Evolutionary conservation across 2,888 invertebrate genomes (phyloP).

Genomic region (Zeuzera pyrina): DNA sequence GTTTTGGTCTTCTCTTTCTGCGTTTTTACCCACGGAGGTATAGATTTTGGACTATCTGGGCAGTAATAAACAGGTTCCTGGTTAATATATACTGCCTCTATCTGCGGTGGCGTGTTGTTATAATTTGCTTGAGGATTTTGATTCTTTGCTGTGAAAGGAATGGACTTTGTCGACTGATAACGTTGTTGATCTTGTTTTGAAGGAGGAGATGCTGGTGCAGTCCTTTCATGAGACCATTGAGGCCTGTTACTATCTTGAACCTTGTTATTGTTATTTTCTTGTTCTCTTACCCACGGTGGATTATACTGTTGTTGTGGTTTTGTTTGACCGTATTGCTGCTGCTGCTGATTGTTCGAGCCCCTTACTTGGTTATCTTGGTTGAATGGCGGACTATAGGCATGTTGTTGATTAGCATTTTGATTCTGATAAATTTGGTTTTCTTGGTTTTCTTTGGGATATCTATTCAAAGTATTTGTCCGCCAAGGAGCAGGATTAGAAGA

Average conservation of each 20-base stretch:
- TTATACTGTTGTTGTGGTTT: slow-evolving; percentile 33
- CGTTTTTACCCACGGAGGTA: slow-evolving; percentile 62
- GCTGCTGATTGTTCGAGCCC: slow-evolving; percentile 31
- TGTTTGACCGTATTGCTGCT: slow-evolving; percentile 42
- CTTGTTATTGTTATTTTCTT: slow-evolving; percentile 43
- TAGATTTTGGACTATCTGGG: slow-evolving; percentile 58
- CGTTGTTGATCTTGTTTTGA: slow-evolving; percentile 42
- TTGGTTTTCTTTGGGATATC: slow-evolving; percentile 40
- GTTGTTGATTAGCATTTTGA: slow-evolving; percentile 32
- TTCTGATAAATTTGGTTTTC: slow-evolving; percentile 34
- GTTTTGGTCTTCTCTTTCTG: slow-evolving; percentile 67
- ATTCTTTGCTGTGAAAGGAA: slow-evolving; percentile 57
- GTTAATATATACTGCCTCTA: slow-evolving; percentile 58
- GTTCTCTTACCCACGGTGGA: slow-evolving; percentile 44
- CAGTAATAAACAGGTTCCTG: slow-evolving; percentile 61
- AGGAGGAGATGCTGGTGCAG: slow-evolving; percentile 28
- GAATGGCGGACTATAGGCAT: slow-evolving; percentile 48
- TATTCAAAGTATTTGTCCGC: slow-evolving; percentile 52
- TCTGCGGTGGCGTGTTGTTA: slow-evolving; percentile 40
- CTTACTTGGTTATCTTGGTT: slow-evolving; percentile 42
- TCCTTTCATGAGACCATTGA: slow-evolving; percentile 23
- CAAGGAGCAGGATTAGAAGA: slow-evolving; percentile 42
- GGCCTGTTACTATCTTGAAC: slow-evolving; percentile 29
- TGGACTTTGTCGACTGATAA: slow-evolving; percentile 64
- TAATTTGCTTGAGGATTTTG: slow-evolving; percentile 41